phyloP scores from a whole-genome alignment of 2,888 invertebrate genomes.

The Andrena trimmerana region DNA sequence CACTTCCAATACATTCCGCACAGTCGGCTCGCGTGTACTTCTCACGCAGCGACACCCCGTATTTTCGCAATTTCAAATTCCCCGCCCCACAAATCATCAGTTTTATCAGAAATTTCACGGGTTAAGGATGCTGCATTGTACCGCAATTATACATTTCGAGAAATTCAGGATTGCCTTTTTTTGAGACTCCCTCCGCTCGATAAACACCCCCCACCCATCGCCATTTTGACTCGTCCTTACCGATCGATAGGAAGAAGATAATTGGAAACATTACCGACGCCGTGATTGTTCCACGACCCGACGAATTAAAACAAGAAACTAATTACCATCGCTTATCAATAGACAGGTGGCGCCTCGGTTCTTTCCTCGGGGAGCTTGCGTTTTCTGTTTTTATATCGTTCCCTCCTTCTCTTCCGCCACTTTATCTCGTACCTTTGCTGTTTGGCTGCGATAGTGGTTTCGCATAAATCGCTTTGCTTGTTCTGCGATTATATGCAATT shows the following conservation, averaged over 20 bases:
- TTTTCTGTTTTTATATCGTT: background rate
- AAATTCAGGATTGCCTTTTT: conserved; percentile 37
- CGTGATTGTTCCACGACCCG: conserved; percentile 27
- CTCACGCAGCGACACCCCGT: background rate
- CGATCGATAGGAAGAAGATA: conserved; percentile 58
- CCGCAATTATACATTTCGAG: conserved; percentile 11
- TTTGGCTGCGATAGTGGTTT: conserved; percentile 10
- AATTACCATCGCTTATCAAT: conserved; percentile 43
- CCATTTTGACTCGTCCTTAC: conserved; percentile 61
- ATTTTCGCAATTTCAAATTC: background rate
- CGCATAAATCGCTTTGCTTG: background rate
- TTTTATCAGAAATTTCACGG: conserved; percentile 4
- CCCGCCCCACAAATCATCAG: too few species aligned
- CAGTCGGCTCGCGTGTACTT: background rate
- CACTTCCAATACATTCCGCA: background rate
- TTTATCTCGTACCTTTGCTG: background rate
- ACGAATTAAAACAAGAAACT: conserved; percentile 38
- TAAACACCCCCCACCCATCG: conserved; percentile 50
- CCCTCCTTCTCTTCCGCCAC: background rate
- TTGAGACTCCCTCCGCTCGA: conserved; percentile 44
- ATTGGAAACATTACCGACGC: conserved; percentile 56
- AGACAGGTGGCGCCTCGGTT: conserved; percentile 49
- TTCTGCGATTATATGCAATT: background rate
- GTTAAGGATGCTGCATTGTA: conserved; percentile 11
- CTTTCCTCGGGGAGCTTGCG: background rate